These are phyloP conservation scores for Neoaliturus tenellus DNA, from an alignment of 2,888 invertebrate species.

Conservation along the genomic window DNA sequence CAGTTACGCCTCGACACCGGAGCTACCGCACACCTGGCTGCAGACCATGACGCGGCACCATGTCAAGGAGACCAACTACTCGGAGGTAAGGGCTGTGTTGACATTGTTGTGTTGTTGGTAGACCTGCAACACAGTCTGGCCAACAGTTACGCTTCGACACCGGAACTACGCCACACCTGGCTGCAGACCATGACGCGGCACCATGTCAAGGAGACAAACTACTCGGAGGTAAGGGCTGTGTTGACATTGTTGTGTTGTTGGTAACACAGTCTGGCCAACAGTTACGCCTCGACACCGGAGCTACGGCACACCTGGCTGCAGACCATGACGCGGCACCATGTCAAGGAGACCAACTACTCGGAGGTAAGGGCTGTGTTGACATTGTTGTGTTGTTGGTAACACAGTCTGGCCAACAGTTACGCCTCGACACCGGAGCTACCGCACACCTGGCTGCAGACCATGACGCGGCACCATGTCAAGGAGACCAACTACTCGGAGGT, in stretches of 20 bases:
- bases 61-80: conserved; percentile 86
- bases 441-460: conserved; percentile 96
- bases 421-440: conserved; percentile 96
- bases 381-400: too few relatives aligned
- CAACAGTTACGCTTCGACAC: conserved; percentile 95
- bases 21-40: conserved; percentile 96
- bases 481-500: conserved; percentile 94
- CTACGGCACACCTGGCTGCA: conserved; percentile 97
- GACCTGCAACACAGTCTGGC: conserved; percentile 95
- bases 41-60: conserved; percentile 95
- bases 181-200: conserved; percentile 95
- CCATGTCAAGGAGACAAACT: conserved; percentile 88
- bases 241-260: too few relatives aligned
- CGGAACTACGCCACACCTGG: conserved; percentile 96
- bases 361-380: too few relatives aligned
- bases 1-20: conserved; percentile 96
- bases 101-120: too few relatives aligned
- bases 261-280: conserved; percentile 94
- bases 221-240: conserved; percentile 90
- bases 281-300: conserved; percentile 96
- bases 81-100: conserved; percentile 90
- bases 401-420: conserved; percentile 94
- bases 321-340: conserved; percentile 92
- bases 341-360: conserved; percentile 88
- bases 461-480: conserved; percentile 90